Percentiles rank a stretch among this genome's conserved stretches.
These are phyloP conservation scores for Teleopsis dalmanni DNA, from an alignment of 1,140 invertebrate genomes.

Conservation along the genomic window DNA sequence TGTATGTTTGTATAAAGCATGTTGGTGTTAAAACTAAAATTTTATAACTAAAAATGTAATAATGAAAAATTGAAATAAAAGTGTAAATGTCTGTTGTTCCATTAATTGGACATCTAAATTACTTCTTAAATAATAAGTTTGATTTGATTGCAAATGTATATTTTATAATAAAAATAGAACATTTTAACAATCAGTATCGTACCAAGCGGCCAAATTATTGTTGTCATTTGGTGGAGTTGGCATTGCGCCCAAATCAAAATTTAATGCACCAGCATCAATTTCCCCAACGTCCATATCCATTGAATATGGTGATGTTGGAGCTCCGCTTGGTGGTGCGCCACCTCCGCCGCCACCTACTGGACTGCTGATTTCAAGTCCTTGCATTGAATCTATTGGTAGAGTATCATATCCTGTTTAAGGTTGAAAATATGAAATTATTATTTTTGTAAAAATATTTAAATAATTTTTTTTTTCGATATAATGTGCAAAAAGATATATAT, in stretches of 20 bases:
- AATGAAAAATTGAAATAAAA: too few species aligned
- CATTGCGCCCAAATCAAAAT: slow-evolving; percentile 77
- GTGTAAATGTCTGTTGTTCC: too few species aligned
- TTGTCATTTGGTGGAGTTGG: slow-evolving; percentile 82
- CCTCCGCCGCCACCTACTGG: slow-evolving; percentile 47
- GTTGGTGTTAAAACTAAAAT: too few species aligned
- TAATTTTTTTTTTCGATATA: neutral
- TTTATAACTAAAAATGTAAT: too few species aligned
- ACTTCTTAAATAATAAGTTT: too few species aligned
- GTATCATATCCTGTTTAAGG: slow-evolving; percentile 76
- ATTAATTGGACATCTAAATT: too few species aligned
- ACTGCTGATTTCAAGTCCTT: slow-evolving; percentile 82
- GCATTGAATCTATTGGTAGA: slow-evolving; percentile 94
- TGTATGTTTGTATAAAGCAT: too few species aligned
- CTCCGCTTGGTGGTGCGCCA: slow-evolving; percentile 59
- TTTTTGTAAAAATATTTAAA: neutral
- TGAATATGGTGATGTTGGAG: slow-evolving; percentile 48
- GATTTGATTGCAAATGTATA: too few species aligned
- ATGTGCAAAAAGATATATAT: neutral
- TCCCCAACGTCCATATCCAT: slow-evolving; percentile 83
- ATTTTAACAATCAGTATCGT: slow-evolving; percentile 86
- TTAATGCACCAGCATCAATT: slow-evolving; percentile 64
- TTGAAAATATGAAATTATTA: neutral
- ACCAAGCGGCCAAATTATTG: slow-evolving; percentile 87
- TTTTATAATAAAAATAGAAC: too few species aligned